These are phyloP conservation scores for Epicauta chinensis DNA, from an alignment of 1,140 invertebrate genomes.

Conservation along the genomic window DNA sequence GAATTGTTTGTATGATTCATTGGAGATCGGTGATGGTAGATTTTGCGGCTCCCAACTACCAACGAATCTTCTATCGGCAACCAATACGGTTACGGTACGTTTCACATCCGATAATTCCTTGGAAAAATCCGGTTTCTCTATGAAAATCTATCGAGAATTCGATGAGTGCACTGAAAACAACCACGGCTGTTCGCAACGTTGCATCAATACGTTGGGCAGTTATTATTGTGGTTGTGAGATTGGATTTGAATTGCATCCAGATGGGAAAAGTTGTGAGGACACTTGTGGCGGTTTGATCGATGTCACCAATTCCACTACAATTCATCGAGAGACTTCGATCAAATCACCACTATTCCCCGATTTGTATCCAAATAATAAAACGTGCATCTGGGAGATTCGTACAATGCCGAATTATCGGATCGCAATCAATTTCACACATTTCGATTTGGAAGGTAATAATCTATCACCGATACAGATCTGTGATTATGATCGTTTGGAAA, in stretches of 20 bases:
- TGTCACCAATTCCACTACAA: conserved; percentile 71
- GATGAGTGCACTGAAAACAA: conserved; percentile 70
- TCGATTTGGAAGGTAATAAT: conserved; percentile 92
- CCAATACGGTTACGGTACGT: conserved; percentile 75
- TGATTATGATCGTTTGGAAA: conserved; percentile 87
- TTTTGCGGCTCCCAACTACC: conserved; percentile 93
- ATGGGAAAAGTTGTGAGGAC: conserved; percentile 94
- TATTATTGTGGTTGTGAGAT: conserved; percentile 91
- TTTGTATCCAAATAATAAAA: conserved; percentile 84
- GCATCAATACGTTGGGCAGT: conserved; percentile 88
- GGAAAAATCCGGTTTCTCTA: conserved; percentile 90
- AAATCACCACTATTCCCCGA: conserved; percentile 87
- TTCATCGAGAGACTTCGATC: conserved; percentile 48
- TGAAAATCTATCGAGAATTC: conserved; percentile 88
- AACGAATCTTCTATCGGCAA: conserved; percentile 80
- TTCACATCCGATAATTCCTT: conserved; percentile 96
- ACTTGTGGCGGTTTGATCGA: conserved; percentile 90
- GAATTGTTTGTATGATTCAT: conserved; percentile 92
- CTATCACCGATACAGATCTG: conserved; percentile 79
- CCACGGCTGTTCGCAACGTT: conserved; percentile 92
- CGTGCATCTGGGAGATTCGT: conserved; percentile 93
- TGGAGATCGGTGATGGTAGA: conserved; percentile 81
- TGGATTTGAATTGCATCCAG: conserved; percentile 90
- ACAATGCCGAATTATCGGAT: conserved; percentile 85
- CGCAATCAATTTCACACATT: conserved; percentile 93